Evolutionary conservation across 2,797 vertebrate genomes (phyloP).

Genomic region (Lagorchestes hirsutus): DNA sequence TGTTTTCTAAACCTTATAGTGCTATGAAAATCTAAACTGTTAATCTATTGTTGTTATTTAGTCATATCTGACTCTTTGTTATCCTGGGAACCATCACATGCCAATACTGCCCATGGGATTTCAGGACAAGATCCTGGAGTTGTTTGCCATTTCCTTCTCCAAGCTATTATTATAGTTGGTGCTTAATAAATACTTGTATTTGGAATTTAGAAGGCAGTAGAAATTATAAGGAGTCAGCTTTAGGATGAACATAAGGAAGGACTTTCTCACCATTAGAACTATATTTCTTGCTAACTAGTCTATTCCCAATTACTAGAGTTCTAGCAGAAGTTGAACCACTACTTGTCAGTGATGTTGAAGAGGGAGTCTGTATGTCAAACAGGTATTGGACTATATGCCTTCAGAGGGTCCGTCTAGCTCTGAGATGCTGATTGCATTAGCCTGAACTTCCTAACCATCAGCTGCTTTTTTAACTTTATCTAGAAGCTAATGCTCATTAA

Average conservation of each 20-base stretch:
- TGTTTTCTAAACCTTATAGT: background rate
- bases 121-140: background rate
- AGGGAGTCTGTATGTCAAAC: background rate
- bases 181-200: background rate
- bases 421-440: background rate
- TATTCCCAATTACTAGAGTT: background rate
- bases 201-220: background rate
- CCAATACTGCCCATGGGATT: background rate
- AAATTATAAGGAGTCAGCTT: background rate
- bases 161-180: background rate
- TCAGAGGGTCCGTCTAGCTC: background rate
- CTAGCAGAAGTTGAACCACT: background rate
- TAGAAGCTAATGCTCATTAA: background rate
- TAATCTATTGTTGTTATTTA: background rate
- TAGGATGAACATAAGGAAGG: background rate
- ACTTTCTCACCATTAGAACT: background rate
- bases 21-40: background rate
- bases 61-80: background rate
- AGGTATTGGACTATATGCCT: background rate
- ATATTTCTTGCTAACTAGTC: background rate
- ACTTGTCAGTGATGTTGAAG: background rate
- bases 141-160: background rate
- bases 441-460: background rate
- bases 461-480: background rate
- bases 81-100: too few relatives aligned